Percentiles rank a stretch among this genome's conserved stretches.
Conservation (phyloP, 2,888 invertebrate species). For the Vannuccia rotundouncinata region DNA sequence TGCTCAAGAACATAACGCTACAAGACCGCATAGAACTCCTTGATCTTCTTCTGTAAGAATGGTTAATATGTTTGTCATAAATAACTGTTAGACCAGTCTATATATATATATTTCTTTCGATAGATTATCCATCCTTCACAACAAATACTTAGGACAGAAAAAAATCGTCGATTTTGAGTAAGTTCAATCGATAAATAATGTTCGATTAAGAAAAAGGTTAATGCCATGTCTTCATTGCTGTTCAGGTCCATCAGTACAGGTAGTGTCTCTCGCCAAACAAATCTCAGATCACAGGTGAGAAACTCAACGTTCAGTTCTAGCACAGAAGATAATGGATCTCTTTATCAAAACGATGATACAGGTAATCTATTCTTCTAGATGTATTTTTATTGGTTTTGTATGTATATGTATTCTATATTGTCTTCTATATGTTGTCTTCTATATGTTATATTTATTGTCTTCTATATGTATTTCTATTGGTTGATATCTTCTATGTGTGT, state of each 20-base stretch:
- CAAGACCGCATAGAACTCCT: constrained; percentile 77
- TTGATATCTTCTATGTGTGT: too few species aligned
- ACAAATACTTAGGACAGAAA: constrained; percentile 36
- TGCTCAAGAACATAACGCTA: constrained; percentile 80
- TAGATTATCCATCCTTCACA: constrained; percentile 27
- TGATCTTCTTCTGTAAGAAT: constrained; percentile 70
- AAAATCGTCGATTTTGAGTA: constrained; percentile 31
- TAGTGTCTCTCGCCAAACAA: background rate
- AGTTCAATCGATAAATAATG: constrained; percentile 15
- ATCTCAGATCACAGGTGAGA: background rate
- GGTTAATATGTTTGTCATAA: background rate
- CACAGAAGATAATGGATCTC: background rate
- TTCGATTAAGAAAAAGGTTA: too few species aligned
- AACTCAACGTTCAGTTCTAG: background rate
- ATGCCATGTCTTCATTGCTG: constrained; percentile 37
- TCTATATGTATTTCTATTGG: background rate
- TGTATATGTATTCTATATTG: background rate
- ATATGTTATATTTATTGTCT: background rate
- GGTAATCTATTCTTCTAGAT: background rate
- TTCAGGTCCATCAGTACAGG: constrained; percentile 34
- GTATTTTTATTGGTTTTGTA: background rate
- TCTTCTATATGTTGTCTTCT: too few species aligned
- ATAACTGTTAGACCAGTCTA: background rate
- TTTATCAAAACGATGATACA: background rate
- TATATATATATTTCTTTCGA: background rate